Evolutionary conservation across 1,140 invertebrate species (phyloP), one percentile per base, ranked within the genome.

Genomic region (Harlomillsia oculata): DNA sequence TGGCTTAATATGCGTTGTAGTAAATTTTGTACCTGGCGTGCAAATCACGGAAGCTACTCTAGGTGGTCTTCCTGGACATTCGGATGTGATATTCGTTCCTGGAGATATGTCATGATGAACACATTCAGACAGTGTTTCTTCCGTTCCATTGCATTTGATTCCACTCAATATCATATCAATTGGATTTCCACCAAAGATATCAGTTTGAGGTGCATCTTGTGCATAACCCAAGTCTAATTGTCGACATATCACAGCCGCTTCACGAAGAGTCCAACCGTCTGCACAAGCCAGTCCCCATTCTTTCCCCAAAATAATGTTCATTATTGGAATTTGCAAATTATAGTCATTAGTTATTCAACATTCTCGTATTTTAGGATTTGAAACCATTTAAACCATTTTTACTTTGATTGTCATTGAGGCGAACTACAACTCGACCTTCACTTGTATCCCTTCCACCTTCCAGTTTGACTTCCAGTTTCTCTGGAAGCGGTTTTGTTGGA

Each of bases 281-380:
- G 84, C 84, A 70, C 91, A 96, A 21, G 95, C 78, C 9, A 82
- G 77, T 13, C 87, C 82, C 89, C 89, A 94, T 26, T 68, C 69
- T 73, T 57, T 8, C 59, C 52, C 25, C 39, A 29, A 18, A 14
- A 0, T 13, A 39, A 5, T 13, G 46, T 3, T 30, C n/a, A 16
- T 45, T 21, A 8, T 23, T 14, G 11, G 11, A 8, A 20, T 9
- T 41, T 41, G 8, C 6, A 41, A 41, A 14, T 41, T 9, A 41
- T 20, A 14, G 11, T 8, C 8, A 14, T 18, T 14, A 41, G 11
- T 14, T 41, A 8, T 8, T 8, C 40, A 18, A 11, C 40, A 18
- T 14, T 18, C 37, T 40, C 20, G 5, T 40, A 14, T 9, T 16
- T 40, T 20, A 40, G 5, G n/a, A 40, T 34, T 34, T 9, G 32